phyloP scores from a whole-genome alignment of 1,140 invertebrate genomes.

The Zaprionus ornatus region DNA sequence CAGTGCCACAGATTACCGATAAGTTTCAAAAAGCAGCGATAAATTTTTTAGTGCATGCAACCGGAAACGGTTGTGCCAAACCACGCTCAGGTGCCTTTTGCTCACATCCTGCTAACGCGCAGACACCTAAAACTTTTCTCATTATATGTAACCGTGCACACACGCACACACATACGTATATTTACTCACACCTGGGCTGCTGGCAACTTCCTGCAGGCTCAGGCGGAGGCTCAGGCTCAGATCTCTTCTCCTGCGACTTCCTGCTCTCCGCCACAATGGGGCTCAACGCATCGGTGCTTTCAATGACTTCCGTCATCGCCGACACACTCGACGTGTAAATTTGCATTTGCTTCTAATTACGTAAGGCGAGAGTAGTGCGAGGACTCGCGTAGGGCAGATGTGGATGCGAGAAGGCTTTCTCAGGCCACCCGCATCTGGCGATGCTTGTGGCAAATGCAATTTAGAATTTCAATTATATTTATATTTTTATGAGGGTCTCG shows the following conservation, averaged over 20 bases:
- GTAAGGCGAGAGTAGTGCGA: neutral
- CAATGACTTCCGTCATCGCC: slow-evolving; percentile 76
- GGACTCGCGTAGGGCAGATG: neutral
- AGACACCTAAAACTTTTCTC: slow-evolving; percentile 69
- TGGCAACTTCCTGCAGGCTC: slow-evolving; percentile 41
- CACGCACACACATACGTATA: slow-evolving; percentile 15
- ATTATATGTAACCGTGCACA: slow-evolving; percentile 52
- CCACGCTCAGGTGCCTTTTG: neutral
- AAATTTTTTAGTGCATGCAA: neutral
- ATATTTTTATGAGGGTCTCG: slow-evolving; percentile 55
- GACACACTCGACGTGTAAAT: slow-evolving; percentile 76
- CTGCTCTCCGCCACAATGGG: slow-evolving; percentile 31
- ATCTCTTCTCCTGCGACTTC: neutral
- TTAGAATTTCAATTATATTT: slow-evolving; percentile 81
- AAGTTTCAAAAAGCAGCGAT: neutral
- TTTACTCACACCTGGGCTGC: slow-evolving; percentile 9
- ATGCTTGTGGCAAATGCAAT: slow-evolving; percentile 73
- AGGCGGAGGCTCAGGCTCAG: neutral
- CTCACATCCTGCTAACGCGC: slow-evolving; percentile 5
- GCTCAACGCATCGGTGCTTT: slow-evolving; percentile 58
- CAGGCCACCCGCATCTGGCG: slow-evolving; percentile 11
- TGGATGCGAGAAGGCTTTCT: neutral
- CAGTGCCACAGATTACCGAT: neutral
- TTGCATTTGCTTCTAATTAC: slow-evolving; percentile 80
- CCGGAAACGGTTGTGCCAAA: slow-evolving; percentile 5